Evolutionary conservation across 2,113 vertebrate species (phyloP), one percentile per base, ranked within the genome.

Genomic region (Oreochromis aureus): DNA sequence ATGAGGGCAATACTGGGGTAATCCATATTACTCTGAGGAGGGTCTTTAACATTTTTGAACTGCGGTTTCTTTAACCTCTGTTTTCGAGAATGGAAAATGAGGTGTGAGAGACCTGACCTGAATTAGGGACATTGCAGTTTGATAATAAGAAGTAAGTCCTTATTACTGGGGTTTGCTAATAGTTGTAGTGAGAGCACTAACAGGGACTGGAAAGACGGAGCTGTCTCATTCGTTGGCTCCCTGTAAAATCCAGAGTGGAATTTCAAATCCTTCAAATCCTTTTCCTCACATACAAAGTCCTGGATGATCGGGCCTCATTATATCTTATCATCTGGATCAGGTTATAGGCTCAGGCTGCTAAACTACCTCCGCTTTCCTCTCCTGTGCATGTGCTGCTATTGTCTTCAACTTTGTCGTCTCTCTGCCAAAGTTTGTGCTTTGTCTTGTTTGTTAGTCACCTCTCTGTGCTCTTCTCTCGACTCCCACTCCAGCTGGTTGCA

Each of bases 1-100:
- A 66, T 5, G 32, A 66, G 10, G 32, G 32, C 32, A 30, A 0
- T 48, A 11, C 24, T 48, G 71, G 41, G 44, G 8, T 0, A 30
- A 76, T 18, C 41, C 41, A 46, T 73, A 10, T 27, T 46, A 46
- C 39, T 73, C 66, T 73, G 39, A 73, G 22, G 69, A 46, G 22
- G 69, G 41, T 27, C 39, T 73, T 6, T 2, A 2, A 46, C 7
- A 27, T 27, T 46, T 71, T 27, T 73, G 22, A 27, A 46, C 66
- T 18, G 13, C 18, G 13, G 22, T 73, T 46, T 73, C 7, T 27
- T 73, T 73, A 44, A 27, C 41, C 22, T 73, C 44, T 0, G 69
- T 48, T 76, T 73, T 46, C 22, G 18, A 18, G 15, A 48, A 22
- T 76, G 22, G 41, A 76, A 76, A 48, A 30, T 30, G 69, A 76